Base-by-base conservation (phyloP, 2,113 vertebrate genomes). In the Junco hyemalis region DNA sequence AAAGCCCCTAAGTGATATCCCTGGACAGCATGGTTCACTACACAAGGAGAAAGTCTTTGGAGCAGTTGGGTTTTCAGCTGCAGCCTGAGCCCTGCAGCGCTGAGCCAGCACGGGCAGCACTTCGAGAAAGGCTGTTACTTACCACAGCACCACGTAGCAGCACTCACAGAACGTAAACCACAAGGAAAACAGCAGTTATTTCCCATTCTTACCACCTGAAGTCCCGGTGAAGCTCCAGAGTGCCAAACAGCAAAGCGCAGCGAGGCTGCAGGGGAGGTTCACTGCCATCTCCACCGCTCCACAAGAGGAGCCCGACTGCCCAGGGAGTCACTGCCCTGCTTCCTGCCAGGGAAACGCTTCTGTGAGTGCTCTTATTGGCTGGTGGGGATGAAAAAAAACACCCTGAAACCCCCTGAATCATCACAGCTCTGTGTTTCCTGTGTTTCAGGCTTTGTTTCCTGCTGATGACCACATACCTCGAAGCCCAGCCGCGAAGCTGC, bases 161-260 rank as follows among this genome's bases (percentile, higher is more conserved):
- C 60, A 11, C 53, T 92, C 44, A 2, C 19, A 21, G 57, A 61
- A 72, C n/a, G n/a, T 59, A 40, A 83, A 81, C 3, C 56, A 29
- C 4, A 20, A 76, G 25, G 7, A 40, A 47, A 83, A 61, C 8
- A 71, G 31, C 59, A 35, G 66, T 42, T 22, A 29, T 74, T 71
- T 84, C n/a, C 31, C 7, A 3, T 28, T 91, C 97, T 96, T 95
- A 97, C 97, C 96, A 21, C 40, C 20, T 33, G 71, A 84, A 42
- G 61, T 64, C 53, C 26, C 2, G 3, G 23, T 47, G 89, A 68
- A 82, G 86, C 68, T 64, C 70, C 91, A 84, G 38, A 94, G 35
- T 9, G 38, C 73, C 29, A 96, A 50, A 25, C 86, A 94, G 74
- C 92, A 91, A 38, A 97, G 79, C 0, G 61, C 2, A 5, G 54